These are phyloP conservation scores for Serrognathus titanus DNA, from an alignment of 2,888 invertebrate species.

Conservation along the genomic window DNA sequence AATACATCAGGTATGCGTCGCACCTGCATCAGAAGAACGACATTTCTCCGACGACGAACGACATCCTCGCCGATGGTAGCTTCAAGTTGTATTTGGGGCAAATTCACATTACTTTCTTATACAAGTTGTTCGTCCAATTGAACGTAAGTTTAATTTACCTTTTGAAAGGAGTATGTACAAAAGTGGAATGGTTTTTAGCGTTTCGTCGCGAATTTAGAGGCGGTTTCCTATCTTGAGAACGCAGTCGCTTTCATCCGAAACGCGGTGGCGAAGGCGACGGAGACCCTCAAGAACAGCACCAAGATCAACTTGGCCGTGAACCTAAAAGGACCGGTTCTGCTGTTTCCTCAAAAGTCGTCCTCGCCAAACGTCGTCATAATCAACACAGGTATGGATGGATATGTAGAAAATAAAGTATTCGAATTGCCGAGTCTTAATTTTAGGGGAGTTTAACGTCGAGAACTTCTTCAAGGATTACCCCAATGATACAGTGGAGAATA, in stretches of 20 bases:
- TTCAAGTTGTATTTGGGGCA: slow-evolving; percentile 67
- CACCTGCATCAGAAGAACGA: slow-evolving; percentile 53
- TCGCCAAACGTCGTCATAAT: slow-evolving; percentile 73
- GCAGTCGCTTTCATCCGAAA: slow-evolving; percentile 25
- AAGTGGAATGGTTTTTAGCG: slow-evolving; percentile 31
- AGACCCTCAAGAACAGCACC: slow-evolving; percentile 41
- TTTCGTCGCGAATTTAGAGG: slow-evolving; percentile 44
- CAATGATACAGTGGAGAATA: slow-evolving; percentile 63
- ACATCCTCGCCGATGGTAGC: slow-evolving; percentile 64
- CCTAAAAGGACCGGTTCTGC: slow-evolving; percentile 66
- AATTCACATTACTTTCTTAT: slow-evolving; percentile 67
- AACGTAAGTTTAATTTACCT: slow-evolving; percentile 51
- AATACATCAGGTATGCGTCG: slow-evolving; percentile 69
- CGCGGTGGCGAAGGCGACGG: slow-evolving; percentile 36
- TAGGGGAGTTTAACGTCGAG: slow-evolving; percentile 72
- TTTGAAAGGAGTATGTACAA: neutral
- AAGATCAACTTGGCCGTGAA: slow-evolving; percentile 45
- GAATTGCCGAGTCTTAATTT: slow-evolving; percentile 14
- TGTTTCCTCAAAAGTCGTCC: slow-evolving; percentile 76
- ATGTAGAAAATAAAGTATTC: slow-evolving; percentile 5
- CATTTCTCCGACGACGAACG: slow-evolving; percentile 50
- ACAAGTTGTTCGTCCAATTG: slow-evolving; percentile 60
- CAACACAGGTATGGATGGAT: slow-evolving; percentile 58
- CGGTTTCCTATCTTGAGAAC: slow-evolving; percentile 35
- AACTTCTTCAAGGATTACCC: slow-evolving; percentile 65